Conservation (phyloP, 2,888 invertebrate species). For the Noctuana brunneofusca region DNA sequence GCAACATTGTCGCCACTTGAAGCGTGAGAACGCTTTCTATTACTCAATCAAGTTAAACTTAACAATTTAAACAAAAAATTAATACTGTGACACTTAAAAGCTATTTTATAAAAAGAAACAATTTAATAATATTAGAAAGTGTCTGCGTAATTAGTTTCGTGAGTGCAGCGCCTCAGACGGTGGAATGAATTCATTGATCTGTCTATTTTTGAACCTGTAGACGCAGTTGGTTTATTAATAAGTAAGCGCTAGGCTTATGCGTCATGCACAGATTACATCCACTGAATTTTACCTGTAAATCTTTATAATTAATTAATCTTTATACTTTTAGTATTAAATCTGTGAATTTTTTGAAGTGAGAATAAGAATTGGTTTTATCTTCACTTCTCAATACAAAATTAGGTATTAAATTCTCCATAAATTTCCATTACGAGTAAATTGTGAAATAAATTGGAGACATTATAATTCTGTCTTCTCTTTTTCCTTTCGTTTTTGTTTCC, state of each 20-base stretch:
- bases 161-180: neutral
- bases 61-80: neutral
- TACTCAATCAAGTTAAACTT: neutral
- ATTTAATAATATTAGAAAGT: neutral
- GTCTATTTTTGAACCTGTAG: conserved; percentile 17
- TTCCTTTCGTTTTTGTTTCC: neutral
- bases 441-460: neutral
- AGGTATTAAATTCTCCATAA: too few species aligned
- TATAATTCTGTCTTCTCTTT: neutral
- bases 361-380: too few species aligned
- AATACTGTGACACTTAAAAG: neutral
- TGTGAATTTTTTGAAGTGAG: too few species aligned
- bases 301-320: too few species aligned
- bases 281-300: conserved; percentile 11
- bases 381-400: too few species aligned
- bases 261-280: conserved; percentile 22
- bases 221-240: conserved; percentile 30
- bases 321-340: too few species aligned
- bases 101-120: too few species aligned
- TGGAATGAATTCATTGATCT: conserved; percentile 22
- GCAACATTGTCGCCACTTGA: conserved; percentile 33
- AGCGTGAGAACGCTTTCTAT: conserved; percentile 31
- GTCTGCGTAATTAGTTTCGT: neutral
- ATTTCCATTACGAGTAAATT: neutral
- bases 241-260: conserved; percentile 6